Percentiles rank a stretch among this genome's conserved stretches.
phyloP scores from a whole-genome alignment of 64 coral and sea anemone species.

The Catalaphyllia jardinei region DNA sequence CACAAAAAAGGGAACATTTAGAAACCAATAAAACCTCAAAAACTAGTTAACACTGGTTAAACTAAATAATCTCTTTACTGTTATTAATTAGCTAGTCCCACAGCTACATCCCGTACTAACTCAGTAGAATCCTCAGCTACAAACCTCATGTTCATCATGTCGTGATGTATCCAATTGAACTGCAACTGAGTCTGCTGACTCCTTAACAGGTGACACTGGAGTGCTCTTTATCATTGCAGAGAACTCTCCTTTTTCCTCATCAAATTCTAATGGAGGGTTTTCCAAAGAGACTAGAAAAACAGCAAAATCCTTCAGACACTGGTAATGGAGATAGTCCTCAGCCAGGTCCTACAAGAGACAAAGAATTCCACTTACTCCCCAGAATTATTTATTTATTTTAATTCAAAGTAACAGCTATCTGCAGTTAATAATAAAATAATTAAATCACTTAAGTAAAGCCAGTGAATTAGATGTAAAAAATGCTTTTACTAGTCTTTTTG shows the following conservation, averaged over 20 bases:
- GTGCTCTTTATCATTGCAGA: slow-evolving; percentile 47
- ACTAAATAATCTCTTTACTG: too few relatives aligned
- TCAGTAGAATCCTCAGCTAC: not conserved
- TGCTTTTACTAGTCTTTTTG: too few relatives aligned
- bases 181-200: not conserved
- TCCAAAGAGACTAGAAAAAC: slow-evolving; percentile 39
- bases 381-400: too few relatives aligned
- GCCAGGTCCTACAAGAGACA: slow-evolving; percentile 20
- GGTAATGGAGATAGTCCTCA: slow-evolving; percentile 38
- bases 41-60: too few relatives aligned
- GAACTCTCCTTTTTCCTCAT: slow-evolving; percentile 35
- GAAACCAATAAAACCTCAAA: too few relatives aligned
- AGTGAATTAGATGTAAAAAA: too few relatives aligned
- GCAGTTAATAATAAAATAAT: not conserved
- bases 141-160: slow-evolving; percentile 18
- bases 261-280: slow-evolving; percentile 43
- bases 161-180: slow-evolving; percentile 43
- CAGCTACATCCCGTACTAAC: too few relatives aligned
- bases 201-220: slow-evolving; percentile 23
- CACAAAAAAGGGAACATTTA: too few relatives aligned
- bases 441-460: too few relatives aligned
- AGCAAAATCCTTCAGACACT: slow-evolving; percentile 41
- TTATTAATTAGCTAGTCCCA: too few relatives aligned
- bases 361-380: not conserved
- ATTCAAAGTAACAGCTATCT: not conserved